These are phyloP conservation scores for Drosophila paulistorum DNA, from an alignment of 1,140 invertebrate genomes.

Conservation along the genomic window DNA sequence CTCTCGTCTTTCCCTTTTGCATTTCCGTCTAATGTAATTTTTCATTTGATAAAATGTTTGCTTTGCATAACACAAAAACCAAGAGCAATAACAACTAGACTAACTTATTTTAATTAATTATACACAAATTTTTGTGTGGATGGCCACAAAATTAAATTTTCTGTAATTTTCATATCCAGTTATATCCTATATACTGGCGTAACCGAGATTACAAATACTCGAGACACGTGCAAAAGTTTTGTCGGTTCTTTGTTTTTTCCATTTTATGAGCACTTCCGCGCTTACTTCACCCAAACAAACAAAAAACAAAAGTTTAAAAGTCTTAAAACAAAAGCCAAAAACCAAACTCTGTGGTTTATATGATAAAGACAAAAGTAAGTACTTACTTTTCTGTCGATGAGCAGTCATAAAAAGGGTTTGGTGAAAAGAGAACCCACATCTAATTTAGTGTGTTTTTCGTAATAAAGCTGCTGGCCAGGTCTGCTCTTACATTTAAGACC, in stretches of 20 bases:
- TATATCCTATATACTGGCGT: neutral
- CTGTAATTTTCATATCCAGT: neutral
- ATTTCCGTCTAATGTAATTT: slow-evolving; percentile 1
- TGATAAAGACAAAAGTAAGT: slow-evolving; percentile 10
- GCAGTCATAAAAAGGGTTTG: slow-evolving; percentile 4
- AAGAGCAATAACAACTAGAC: neutral
- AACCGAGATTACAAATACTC: neutral
- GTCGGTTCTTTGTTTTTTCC: neutral
- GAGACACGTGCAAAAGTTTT: slow-evolving; percentile 6
- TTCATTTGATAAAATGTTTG: slow-evolving; percentile 10
- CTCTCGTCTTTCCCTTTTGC: neutral
- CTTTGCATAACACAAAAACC: neutral
- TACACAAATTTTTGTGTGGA: neutral
- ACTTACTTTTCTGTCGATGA: neutral
- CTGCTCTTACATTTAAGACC: neutral
- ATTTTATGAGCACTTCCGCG: slow-evolving; percentile 11
- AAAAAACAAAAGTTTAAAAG: slow-evolving; percentile 5
- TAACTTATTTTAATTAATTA: neutral
- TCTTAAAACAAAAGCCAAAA: slow-evolving; percentile 14
- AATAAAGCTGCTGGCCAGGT: slow-evolving; percentile 6
- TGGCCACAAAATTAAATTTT: slow-evolving; percentile 1
- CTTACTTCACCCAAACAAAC: neutral
- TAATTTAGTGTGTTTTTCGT: neutral
- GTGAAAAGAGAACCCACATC: neutral
- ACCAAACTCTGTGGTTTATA: slow-evolving; percentile 13